These are phyloP conservation scores for Phragmatobia fuliginosa DNA, from an alignment of 2,888 invertebrate species.

Conservation along the genomic window DNA sequence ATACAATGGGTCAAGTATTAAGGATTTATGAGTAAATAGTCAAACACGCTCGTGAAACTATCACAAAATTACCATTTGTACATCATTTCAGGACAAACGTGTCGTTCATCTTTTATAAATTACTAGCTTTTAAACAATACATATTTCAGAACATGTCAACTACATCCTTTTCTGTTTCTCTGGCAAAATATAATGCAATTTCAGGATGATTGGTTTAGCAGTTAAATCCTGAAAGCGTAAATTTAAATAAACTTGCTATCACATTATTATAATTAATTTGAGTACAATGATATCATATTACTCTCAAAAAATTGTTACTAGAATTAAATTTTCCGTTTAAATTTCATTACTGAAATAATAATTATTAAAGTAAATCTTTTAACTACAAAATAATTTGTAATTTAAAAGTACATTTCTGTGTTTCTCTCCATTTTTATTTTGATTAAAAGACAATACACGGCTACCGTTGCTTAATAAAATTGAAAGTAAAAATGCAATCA, in stretches of 20 bases:
- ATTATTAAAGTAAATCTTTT: neutral
- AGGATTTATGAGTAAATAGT: constrained; percentile 12
- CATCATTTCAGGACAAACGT: neutral
- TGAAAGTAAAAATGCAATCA: too few relatives aligned
- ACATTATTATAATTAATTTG: neutral
- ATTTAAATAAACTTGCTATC: neutral
- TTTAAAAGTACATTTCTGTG: too few relatives aligned
- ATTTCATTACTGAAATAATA: neutral
- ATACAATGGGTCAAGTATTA: constrained; percentile 57
- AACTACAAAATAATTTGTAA: too few relatives aligned
- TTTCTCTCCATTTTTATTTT: too few relatives aligned
- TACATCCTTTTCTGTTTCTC: neutral
- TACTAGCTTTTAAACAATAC: neutral
- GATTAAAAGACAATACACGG: too few relatives aligned
- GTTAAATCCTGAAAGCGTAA: neutral
- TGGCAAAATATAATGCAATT: neutral
- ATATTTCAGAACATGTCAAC: neutral
- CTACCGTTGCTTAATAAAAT: too few relatives aligned
- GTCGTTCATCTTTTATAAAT: constrained; percentile 1
- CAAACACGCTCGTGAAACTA: neutral
- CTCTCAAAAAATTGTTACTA: too few relatives aligned
- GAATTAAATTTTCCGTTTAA: too few relatives aligned
- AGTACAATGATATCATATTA: too few relatives aligned
- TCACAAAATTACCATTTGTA: neutral
- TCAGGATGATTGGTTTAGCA: neutral